Evolutionary conservation across 2,113 vertebrate genomes (phyloP), one percentile per base, ranked within the genome.

Genomic region (Uropsilus gracilis): DNA sequence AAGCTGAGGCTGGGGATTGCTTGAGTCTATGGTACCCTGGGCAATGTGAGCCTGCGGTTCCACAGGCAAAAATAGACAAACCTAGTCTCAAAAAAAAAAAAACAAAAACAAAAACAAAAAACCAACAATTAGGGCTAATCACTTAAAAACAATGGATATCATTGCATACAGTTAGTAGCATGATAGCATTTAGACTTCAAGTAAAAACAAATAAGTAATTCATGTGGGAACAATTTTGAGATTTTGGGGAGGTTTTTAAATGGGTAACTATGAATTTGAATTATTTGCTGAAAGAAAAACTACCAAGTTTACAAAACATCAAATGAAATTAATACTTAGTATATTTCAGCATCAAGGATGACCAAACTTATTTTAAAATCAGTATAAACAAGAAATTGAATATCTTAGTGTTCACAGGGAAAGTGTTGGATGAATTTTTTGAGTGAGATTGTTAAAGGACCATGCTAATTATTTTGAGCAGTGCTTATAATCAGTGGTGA

Each of bases 241-340:
- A 81, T 77, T 81, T 48, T 75, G 53, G 78, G 50, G 64, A 1
- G 1, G 22, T 64, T 6, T 1, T 2, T 34, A 78, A 66, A 8
- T 50, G 39, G 71, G 85, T 85, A 89, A 82, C 48, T 46, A 71
- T 9, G 9, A 72, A 80, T 39, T 42, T 50, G 69, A 69, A 87
- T 87, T 55, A 24, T 4, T 44, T 81, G 44, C 32, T 61, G 59
- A 76, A 77, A 87, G 57, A 91, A 87, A 92, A 85, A 57, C 14
- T 26, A 78, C 26, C 10, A 75, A 57, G 16, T 34, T 78, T 32
- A 93, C 10, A 66, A 89, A 66, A 63, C 50, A 72, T 48, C 72
- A 82, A 46, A 64, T 75, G 26, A 71, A 90, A 24, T 30, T 89
- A 59, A 59, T 53, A 59, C 46, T 64, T 75, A 69, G 63, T 73